Conservation (phyloP, 2,113 vertebrate species). For the Stegastes partitus region DNA sequence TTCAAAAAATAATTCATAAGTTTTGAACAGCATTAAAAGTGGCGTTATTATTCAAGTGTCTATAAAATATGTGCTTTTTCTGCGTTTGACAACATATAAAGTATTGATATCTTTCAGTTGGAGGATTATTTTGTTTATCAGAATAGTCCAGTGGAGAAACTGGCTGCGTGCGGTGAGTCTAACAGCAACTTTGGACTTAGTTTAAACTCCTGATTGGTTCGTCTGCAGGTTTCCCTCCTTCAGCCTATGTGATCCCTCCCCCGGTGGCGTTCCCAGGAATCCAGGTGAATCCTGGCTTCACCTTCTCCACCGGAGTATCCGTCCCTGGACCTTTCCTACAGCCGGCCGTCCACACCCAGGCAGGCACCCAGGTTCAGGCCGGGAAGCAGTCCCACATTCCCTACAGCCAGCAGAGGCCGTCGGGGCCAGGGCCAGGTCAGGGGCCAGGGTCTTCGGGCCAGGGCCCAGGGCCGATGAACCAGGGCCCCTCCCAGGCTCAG, state of each 20-base stretch:
- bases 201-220: slow-evolving; percentile 12
- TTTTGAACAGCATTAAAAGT: no score
- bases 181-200: neutral
- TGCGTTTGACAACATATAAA: no score
- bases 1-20: no score
- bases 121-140: no score
- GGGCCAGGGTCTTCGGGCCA: slow-evolving; percentile 89
- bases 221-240: slow-evolving; percentile 93
- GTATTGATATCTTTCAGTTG: no score
- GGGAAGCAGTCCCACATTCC: slow-evolving; percentile 99
- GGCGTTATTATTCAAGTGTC: no score
- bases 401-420: slow-evolving; percentile 98
- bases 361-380: slow-evolving; percentile 86
- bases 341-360: slow-evolving; percentile 89
- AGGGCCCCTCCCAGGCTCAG: slow-evolving; percentile 89
- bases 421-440: slow-evolving; percentile 87
- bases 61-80: no score
- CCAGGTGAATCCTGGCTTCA: slow-evolving; percentile 93
- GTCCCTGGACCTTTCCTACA: slow-evolving; percentile 94
- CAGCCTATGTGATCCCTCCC: slow-evolving; percentile 95
- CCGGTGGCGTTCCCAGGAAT: slow-evolving; percentile 92
- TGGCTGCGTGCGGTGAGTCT: neutral
- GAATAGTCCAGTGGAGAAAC: no score
- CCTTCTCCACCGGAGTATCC: slow-evolving; percentile 93
- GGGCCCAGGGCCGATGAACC: slow-evolving; percentile 90